Evolutionary conservation across 2,113 vertebrate species (phyloP).

Genomic region (Hemiscyllium ocellatum): DNA sequence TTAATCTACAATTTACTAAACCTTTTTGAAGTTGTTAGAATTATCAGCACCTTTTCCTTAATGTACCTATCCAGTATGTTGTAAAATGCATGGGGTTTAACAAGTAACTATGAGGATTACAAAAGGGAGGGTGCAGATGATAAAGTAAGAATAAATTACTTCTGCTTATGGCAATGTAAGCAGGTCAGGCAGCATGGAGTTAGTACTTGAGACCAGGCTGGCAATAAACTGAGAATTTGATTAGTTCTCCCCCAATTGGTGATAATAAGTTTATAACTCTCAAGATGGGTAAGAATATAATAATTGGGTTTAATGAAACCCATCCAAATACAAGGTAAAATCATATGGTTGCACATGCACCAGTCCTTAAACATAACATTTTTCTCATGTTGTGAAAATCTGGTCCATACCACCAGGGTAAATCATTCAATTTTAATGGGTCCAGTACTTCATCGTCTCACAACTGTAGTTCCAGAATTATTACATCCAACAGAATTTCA

Average conservation of each 20-base stretch:
- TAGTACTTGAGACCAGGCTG: neutral
- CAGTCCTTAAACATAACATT: neutral
- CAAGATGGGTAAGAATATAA: neutral
- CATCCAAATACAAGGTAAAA: neutral
- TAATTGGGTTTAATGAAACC: constrained; percentile 3
- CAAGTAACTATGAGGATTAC: neutral
- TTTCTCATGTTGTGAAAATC: neutral
- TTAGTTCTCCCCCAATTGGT: neutral
- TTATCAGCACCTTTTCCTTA: neutral
- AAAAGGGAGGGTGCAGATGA: neutral
- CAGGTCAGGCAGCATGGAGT: neutral
- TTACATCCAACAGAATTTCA: neutral
- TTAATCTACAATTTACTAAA: neutral
- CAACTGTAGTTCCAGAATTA: constrained; percentile 6
- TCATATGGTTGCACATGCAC: neutral
- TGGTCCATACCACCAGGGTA: neutral
- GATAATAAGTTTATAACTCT: constrained; percentile 24
- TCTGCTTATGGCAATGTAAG: neutral
- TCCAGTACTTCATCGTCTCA: neutral
- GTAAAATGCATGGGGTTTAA: neutral
- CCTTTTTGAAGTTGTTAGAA: neutral
- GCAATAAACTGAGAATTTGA: neutral
- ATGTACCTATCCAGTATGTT: neutral
- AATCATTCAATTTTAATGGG: constrained; percentile 11
- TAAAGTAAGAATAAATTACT: neutral